Base-by-base conservation (phyloP, 2,888 invertebrate genomes). In the Leucophenga montana region DNA sequence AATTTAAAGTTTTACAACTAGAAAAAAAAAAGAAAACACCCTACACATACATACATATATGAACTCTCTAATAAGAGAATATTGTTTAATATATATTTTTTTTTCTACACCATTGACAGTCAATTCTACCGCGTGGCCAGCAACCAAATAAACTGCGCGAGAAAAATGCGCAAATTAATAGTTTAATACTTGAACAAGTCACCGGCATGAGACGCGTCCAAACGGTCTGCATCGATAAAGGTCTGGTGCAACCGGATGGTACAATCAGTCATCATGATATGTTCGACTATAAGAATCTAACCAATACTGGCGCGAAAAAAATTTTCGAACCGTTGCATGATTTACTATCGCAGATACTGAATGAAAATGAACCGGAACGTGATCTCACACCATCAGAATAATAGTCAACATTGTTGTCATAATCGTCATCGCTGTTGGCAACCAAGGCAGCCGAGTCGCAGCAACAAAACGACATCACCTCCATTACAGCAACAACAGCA, bases 261-360 rank as follows among this genome's bases (percentile, higher is more conserved):
- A 92, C 92, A 57, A 96, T 97, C 71, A 95, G 94, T 85, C 95
- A 95, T 85, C 94, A 94, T 84, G 97, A 97, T 86, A 95, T 97
- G 95, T 94, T 95, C 86, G 97, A 97, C 89, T 97, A 96, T 89
- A 91, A 97, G 65, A 94, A 96, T 85, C 91, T 96, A 71, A 96
- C 96, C 1, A 94, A 95, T 89, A 92, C 93, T 65, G 97, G 97
- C 67, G 95, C 95, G 88, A 92, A 92, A 84, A 96, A 96, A 89
- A 94, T 95, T 11, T 95, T 96, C 88, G 95, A 95, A 89, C 95
- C 95, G 20, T 93, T 96, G 65, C 92, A 94, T 87, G 95, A 95
- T 88, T 90, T 95, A 74, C 89, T 95, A 20, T 91, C 93, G 74
- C 95, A 95, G 88, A 91, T 95, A 80, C 89, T 95, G 67, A 92